A percentile compares a stretch with the other conserved stretches of the same genome.
These are phyloP conservation scores for Keiferia lycopersicella DNA, from an alignment of 2,888 invertebrate genomes.

Conservation along the genomic window DNA sequence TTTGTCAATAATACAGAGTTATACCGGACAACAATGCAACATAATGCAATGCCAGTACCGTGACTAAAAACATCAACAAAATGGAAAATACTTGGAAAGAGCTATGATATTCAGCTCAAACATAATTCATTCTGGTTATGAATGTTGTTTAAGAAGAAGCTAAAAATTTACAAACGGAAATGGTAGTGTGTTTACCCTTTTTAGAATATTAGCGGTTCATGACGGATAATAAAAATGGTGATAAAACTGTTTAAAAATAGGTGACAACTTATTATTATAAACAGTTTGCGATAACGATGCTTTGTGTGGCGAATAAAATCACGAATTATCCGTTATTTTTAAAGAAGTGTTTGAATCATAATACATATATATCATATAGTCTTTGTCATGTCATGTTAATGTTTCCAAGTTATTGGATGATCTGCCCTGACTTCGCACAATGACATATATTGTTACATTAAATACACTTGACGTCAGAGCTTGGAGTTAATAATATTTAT, in stretches of 20 bases:
- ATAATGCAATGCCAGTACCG: not conserved
- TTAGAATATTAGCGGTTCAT: not conserved
- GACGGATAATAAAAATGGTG: not conserved
- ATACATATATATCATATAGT: not conserved
- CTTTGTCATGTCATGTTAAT: not conserved
- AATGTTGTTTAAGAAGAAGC: no score
- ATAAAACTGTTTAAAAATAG: not conserved
- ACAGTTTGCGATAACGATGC: not conserved
- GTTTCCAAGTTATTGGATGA: no score
- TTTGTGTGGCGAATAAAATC: not conserved
- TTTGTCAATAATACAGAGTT: no score
- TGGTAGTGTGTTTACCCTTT: not conserved
- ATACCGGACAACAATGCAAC: not conserved
- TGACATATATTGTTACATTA: no score
- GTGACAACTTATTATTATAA: slow-evolving; percentile 3
- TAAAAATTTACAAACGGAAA: no score
- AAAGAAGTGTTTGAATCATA: not conserved
- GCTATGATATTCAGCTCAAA: no score
- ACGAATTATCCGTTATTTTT: not conserved
- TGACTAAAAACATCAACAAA: not conserved
- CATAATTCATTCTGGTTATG: no score
- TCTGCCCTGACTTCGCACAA: no score
- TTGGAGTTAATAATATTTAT: no score
- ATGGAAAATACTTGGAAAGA: not conserved
- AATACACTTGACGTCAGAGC: no score